A percentile compares a stretch with the other conserved stretches of the same genome.
phyloP scores from a whole-genome alignment of 2,888 invertebrate species.

The Anthrax anthrax region DNA sequence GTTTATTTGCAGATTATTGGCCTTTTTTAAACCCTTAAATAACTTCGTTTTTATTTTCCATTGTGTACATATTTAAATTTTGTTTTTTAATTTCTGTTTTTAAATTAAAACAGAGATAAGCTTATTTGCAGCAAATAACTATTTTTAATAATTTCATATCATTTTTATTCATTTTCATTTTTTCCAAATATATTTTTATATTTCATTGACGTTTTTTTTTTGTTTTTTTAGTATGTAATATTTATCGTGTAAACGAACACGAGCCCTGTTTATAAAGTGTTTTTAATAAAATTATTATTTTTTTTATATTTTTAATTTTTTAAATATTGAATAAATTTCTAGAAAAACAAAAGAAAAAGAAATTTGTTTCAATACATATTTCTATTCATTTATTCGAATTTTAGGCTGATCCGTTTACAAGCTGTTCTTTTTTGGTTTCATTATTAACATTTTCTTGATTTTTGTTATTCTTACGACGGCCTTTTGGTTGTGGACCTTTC shows the following conservation, averaged over 20 bases:
- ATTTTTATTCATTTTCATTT: neutral
- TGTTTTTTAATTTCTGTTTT: too few species aligned
- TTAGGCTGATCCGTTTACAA: constrained; percentile 25
- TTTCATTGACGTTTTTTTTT: neutral
- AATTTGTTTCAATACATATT: neutral
- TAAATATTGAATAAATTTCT: neutral
- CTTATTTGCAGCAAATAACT: too few species aligned
- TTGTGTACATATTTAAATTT: too few species aligned
- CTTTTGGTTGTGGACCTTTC: constrained; percentile 13
- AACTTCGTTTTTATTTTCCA: too few species aligned
- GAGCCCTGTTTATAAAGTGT: neutral
- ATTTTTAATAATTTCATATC: too few species aligned
- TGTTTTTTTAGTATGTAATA: neutral
- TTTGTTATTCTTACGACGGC: constrained; percentile 12
- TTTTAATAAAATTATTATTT: neutral
- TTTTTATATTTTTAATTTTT: neutral
- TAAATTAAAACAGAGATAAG: too few species aligned
- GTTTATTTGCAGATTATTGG: too few species aligned
- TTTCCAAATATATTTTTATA: too few species aligned
- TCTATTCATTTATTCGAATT: neutral
- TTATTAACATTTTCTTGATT: constrained; percentile 16
- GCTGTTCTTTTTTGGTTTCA: constrained; percentile 28
- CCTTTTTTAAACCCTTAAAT: too few species aligned
- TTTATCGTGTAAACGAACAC: neutral
- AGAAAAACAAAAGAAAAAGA: neutral